Evolutionary conservation across 64 coral and sea anemone genomes (phyloP).

Genomic region (Hydrozoanthus tunicans): DNA sequence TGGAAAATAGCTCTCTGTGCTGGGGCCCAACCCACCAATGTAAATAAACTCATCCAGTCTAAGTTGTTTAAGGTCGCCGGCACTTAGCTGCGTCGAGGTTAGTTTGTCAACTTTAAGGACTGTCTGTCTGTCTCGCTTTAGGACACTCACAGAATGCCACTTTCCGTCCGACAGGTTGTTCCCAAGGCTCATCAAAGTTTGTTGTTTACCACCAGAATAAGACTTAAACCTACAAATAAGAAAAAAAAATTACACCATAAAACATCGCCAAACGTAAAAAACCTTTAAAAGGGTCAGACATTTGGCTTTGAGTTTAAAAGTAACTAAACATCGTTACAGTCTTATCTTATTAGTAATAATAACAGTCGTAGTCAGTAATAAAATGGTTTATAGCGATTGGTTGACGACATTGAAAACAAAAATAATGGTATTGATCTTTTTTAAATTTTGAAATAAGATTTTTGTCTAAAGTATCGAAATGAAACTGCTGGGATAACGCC

Average conservation of each 20-base stretch:
- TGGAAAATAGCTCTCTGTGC: conserved; percentile 26
- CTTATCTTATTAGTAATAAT: no score
- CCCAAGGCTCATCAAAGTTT: background rate
- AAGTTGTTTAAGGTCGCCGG: background rate
- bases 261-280: no score
- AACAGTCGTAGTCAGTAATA: no score
- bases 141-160: conserved; percentile 32
- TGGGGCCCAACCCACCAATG: conserved; percentile 19
- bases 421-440: no score
- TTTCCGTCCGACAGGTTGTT: conserved; percentile 16
- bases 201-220: conserved; percentile 18
- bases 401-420: no score
- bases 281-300: no score
- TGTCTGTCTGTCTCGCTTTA: conserved; percentile 19
- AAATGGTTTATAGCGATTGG: no score
- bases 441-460: no score
- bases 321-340: no score
- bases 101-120: conserved; percentile 11
- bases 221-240: conserved; percentile 7
- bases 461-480: no score
- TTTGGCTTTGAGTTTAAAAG: no score
- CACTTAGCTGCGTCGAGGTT: background rate
- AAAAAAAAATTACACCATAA: background rate
- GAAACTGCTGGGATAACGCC: no score
- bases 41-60: conserved; percentile 12